phyloP scores from a whole-genome alignment of 2,888 invertebrate species.

The Gymnocheta viridis region DNA sequence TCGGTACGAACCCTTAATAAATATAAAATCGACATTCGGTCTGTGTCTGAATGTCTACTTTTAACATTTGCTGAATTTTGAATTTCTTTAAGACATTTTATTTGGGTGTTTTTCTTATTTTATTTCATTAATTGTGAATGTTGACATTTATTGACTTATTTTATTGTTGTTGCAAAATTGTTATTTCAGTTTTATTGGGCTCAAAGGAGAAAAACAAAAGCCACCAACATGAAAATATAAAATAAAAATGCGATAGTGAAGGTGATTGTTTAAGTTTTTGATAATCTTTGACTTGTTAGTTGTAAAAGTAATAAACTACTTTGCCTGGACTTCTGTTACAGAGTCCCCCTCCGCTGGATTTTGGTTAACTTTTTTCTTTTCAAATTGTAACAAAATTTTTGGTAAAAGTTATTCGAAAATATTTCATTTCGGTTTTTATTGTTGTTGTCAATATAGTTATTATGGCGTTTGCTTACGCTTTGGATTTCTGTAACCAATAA shows the following conservation, averaged over 20 bases:
- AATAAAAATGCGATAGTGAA: conserved; percentile 49
- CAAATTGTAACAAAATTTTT: conserved; percentile 22
- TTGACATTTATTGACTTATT: conserved; percentile 64
- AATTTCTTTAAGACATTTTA: conserved; percentile 39
- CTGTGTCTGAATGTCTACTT: conserved; percentile 1
- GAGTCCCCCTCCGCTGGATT: background rate
- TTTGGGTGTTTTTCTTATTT: conserved; percentile 39
- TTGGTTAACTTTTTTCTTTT: background rate
- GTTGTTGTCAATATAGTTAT: conserved; percentile 8
- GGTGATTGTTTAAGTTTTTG: conserved; percentile 47
- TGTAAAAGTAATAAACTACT: conserved; percentile 40
- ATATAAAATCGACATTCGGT: background rate
- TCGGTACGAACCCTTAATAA: conserved; percentile 49
- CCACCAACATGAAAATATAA: background rate
- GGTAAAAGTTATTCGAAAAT: conserved; percentile 33
- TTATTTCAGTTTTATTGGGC: conserved; percentile 13
- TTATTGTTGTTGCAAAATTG: background rate
- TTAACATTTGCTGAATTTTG: conserved; percentile 38
- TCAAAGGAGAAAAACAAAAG: conserved; percentile 24
- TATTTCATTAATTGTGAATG: conserved; percentile 46
- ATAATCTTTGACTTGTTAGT: conserved; percentile 36
- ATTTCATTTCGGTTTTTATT: conserved; percentile 12
- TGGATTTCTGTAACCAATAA: conserved; percentile 57
- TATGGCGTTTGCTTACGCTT: conserved; percentile 29
- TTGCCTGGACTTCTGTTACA: background rate